phyloP scores from a whole-genome alignment of 2,797 vertebrate genomes.

The Pangasius krempfi region DNA sequence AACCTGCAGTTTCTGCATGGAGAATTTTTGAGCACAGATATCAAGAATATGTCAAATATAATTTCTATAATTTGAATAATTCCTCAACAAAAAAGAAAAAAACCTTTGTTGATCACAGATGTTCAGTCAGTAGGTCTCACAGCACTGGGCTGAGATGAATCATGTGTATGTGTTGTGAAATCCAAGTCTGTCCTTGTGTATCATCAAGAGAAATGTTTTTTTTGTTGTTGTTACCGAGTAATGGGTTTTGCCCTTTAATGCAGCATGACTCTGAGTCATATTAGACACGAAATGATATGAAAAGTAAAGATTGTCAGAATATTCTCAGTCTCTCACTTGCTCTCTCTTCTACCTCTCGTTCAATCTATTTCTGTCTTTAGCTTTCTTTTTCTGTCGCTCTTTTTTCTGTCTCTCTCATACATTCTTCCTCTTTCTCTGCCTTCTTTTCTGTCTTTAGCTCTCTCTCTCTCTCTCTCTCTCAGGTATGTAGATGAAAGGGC shows the following conservation, averaged over 20 bases:
- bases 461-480: not conserved
- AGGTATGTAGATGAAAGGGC: constrained; percentile 40
- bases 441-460: not conserved
- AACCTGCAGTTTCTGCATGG: not conserved
- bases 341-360: not conserved
- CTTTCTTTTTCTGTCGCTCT: not conserved
- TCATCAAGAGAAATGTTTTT: not conserved
- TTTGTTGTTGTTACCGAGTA: not conserved
- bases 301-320: not conserved
- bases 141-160: not conserved
- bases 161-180: not conserved
- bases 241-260: not conserved
- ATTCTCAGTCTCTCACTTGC: not conserved
- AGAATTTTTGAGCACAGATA: not conserved
- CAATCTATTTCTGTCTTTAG: not conserved
- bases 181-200: not conserved
- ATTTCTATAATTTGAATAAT: not conserved
- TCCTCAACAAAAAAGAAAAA: not conserved
- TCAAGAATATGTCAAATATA: not conserved
- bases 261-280: not conserved
- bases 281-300: no score
- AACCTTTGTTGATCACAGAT: not conserved
- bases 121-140: not conserved
- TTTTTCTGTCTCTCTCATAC: not conserved
- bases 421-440: not conserved